These are phyloP conservation scores for Thaumatotibia leucotreta DNA, from an alignment of 1,140 invertebrate species.

Conservation along the genomic window DNA sequence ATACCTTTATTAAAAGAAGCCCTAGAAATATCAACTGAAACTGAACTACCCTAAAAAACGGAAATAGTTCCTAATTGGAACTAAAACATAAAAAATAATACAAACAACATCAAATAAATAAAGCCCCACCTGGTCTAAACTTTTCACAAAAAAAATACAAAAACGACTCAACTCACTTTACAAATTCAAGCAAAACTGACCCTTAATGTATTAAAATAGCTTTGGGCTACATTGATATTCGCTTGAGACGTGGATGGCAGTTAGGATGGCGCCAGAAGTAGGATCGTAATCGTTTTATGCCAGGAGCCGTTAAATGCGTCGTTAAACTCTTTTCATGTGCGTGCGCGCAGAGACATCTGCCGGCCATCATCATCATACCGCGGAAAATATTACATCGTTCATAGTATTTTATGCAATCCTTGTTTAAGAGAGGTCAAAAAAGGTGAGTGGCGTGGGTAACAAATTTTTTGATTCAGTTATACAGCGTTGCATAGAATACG, in stretches of 20 bases:
- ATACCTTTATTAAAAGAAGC: too few relatives aligned
- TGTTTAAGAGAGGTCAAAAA: too few relatives aligned
- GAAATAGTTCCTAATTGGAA: neutral
- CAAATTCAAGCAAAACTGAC: neutral
- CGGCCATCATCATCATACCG: neutral
- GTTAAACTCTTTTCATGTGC: slow-evolving; percentile 3
- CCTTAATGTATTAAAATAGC: neutral
- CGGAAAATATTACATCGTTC: too few relatives aligned
- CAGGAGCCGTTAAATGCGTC: neutral
- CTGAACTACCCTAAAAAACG: neutral
- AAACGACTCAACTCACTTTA: neutral
- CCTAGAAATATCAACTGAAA: too few relatives aligned
- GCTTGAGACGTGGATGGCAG: neutral
- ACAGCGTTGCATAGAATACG: too few relatives aligned
- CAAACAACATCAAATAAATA: neutral
- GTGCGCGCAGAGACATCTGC: neutral
- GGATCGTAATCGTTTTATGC: neutral
- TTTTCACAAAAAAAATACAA: neutral
- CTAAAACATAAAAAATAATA: slow-evolving; percentile 1
- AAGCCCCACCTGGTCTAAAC: neutral
- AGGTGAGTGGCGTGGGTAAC: too few relatives aligned
- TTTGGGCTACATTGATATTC: neutral
- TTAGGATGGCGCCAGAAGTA: neutral
- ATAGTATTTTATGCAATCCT: too few relatives aligned
- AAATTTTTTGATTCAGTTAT: too few relatives aligned